phyloP scores from a whole-genome alignment of 2,888 invertebrate genomes.

The Brachyptera risi region DNA sequence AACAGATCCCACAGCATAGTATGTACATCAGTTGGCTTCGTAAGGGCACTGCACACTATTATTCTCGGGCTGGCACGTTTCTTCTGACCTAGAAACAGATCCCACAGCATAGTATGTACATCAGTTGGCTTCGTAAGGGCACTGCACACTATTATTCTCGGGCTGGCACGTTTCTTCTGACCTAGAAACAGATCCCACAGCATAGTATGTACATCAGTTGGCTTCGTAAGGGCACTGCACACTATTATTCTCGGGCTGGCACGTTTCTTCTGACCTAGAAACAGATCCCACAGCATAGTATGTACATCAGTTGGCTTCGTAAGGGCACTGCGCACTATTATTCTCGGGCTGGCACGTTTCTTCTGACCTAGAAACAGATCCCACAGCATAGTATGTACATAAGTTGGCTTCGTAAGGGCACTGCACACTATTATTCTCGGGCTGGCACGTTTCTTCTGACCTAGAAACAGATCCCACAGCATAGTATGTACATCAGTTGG shows the following conservation, averaged over 20 bases:
- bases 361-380: background rate
- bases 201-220: too few species aligned
- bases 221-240: background rate
- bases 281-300: too few species aligned
- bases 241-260: background rate
- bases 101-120: too few species aligned
- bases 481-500: too few species aligned
- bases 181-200: too few species aligned
- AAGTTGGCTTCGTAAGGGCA: background rate
- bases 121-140: background rate
- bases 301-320: background rate
- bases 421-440: background rate
- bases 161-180: background rate
- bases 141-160: background rate
- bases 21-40: too few species aligned
- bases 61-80: background rate
- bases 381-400: too few species aligned
- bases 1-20: too few species aligned
- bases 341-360: background rate
- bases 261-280: background rate
- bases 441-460: background rate
- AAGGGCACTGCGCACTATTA: background rate
- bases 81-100: background rate
- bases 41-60: background rate
- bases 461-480: too few species aligned